Evolutionary conservation across 2,113 vertebrate genomes (phyloP).

Genomic region (Chaetura pelagica): DNA sequence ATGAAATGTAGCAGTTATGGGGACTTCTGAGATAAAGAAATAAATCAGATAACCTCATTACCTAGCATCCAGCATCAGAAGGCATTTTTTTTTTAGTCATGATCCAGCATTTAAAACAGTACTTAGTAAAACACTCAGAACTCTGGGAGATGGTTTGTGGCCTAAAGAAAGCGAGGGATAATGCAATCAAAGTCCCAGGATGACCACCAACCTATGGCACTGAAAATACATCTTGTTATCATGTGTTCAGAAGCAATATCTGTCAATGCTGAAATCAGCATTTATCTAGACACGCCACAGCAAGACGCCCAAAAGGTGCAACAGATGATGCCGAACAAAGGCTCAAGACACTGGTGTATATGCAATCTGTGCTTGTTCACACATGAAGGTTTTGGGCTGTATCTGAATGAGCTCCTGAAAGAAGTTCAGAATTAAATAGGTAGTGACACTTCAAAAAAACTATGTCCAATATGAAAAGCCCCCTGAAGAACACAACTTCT

Average conservation of each 20-base stretch:
- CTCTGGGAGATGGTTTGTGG: neutral
- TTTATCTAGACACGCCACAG: neutral
- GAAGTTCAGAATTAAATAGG: neutral
- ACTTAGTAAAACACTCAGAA: neutral
- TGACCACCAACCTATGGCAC: neutral
- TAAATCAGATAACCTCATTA: neutral
- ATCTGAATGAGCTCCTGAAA: neutral
- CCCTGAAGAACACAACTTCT: neutral
- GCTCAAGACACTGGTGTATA: neutral
- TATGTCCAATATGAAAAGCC: neutral
- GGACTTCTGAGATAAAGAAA: neutral
- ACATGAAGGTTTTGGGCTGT: neutral
- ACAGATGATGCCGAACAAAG: neutral
- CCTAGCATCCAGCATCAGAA: neutral
- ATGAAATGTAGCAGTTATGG: neutral
- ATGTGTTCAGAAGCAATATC: neutral
- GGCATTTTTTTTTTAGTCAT: neutral
- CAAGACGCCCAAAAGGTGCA: neutral
- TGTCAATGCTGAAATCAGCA: neutral
- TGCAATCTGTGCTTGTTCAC: neutral
- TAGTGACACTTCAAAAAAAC: neutral
- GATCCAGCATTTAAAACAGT: neutral
- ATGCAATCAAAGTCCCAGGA: neutral
- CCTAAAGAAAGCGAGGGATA: neutral
- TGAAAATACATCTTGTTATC: neutral